Conservation (phyloP, 2,113 vertebrate genomes). For the Phyllostomus discolor region DNA sequence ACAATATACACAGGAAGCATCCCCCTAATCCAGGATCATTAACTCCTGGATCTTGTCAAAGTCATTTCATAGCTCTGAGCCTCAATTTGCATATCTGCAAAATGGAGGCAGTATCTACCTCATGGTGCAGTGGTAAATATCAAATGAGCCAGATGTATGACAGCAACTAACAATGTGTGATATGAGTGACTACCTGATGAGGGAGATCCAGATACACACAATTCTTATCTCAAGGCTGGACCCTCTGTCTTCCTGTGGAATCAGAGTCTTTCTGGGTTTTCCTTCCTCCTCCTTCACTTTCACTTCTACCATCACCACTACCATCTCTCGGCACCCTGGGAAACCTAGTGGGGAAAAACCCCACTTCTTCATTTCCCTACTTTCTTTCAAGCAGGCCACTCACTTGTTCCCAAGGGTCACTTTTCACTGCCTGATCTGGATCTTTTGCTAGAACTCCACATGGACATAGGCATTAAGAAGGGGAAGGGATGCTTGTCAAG, state of each 20-base stretch:
- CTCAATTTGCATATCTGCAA: neutral
- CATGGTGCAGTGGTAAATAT: accelerated
- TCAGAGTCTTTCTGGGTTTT: neutral
- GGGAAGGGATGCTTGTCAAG: neutral
- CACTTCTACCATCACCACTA: neutral
- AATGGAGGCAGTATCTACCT: neutral
- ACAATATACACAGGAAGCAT: accelerated
- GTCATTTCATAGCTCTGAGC: neutral
- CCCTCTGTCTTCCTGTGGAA: neutral
- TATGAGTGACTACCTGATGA: accelerated
- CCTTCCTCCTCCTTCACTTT: neutral
- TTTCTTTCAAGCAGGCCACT: neutral
- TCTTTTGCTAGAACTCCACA: neutral
- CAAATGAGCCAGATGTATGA: neutral
- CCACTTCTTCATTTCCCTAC: neutral
- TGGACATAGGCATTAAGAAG: neutral
- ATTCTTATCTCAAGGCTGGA: neutral
- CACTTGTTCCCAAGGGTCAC: neutral
- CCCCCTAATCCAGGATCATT: neutral
- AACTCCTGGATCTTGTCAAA: neutral
- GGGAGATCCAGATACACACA: neutral
- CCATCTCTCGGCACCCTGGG: neutral
- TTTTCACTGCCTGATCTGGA: neutral
- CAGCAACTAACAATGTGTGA: neutral
- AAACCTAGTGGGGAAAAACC: neutral